A percentile compares a stretch with the other conserved stretches of the same genome.
These are phyloP conservation scores for Benitochromis conjunctus DNA, from an alignment of 2,113 vertebrate species.

Conservation along the genomic window DNA sequence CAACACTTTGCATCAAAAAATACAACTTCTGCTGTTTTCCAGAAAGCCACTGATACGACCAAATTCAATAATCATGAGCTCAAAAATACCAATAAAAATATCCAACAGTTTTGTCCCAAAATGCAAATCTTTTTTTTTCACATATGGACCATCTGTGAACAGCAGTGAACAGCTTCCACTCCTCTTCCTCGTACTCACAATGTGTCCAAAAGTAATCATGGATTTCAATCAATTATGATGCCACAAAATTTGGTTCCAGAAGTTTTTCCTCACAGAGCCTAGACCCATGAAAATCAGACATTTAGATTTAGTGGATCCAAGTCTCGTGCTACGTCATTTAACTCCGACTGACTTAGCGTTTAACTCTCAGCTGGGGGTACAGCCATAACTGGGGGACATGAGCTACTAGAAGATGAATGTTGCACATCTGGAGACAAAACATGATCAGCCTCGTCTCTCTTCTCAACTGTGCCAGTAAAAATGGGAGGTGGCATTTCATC, in stretches of 20 bases:
- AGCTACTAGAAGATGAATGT: background rate
- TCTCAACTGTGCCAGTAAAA: background rate
- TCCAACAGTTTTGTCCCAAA: background rate
- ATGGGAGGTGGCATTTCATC: background rate
- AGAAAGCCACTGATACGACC: background rate
- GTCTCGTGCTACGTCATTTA: background rate
- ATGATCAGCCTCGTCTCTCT: background rate
- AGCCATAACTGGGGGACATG: background rate
- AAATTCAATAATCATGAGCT: background rate
- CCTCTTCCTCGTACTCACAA: background rate
- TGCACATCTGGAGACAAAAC: background rate
- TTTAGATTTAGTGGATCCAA: background rate
- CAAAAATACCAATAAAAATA: background rate
- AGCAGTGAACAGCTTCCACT: background rate
- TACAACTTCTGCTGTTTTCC: background rate
- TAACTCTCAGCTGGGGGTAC: background rate
- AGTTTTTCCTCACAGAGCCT: background rate
- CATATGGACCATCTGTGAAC: background rate
- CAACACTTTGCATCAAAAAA: background rate
- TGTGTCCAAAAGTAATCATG: background rate
- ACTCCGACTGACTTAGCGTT: background rate
- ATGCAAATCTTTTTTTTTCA: accelerated
- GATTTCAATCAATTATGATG: background rate
- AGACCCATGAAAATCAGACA: background rate
- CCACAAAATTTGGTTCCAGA: background rate